phyloP scores from a whole-genome alignment of 2,113 vertebrate genomes.

The Urocolius indicus region DNA sequence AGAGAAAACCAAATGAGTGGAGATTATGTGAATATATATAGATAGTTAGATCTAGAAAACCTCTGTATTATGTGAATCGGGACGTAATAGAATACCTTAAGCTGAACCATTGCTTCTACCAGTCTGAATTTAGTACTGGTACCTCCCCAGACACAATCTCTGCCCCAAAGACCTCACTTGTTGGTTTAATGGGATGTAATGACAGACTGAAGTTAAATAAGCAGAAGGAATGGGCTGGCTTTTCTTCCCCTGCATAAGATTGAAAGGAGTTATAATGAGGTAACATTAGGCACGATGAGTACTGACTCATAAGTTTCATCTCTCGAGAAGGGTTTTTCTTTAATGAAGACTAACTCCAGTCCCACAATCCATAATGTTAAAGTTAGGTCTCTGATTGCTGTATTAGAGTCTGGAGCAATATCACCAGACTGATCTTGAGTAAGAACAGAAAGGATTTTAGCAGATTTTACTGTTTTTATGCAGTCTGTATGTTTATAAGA shows the following conservation, averaged over 20 bases:
- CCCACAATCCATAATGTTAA: neutral
- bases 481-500: constrained; percentile 32
- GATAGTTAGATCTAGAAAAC: neutral
- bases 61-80: neutral
- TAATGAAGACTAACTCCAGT: neutral
- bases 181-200: neutral
- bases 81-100: neutral
- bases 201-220: neutral
- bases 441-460: constrained; percentile 37
- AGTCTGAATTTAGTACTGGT: neutral
- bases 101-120: neutral
- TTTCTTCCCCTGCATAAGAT: neutral
- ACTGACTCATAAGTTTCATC: constrained; percentile 3
- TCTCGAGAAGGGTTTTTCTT: constrained; percentile 18
- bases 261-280: constrained; percentile 5
- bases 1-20: neutral
- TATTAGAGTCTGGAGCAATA: constrained; percentile 24
- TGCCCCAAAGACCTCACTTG: neutral
- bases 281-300: constrained; percentile 5
- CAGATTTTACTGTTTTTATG: neutral
- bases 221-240: neutral
- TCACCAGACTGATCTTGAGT: neutral
- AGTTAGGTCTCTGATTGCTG: constrained; percentile 5
- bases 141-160: neutral
- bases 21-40: neutral